Evolutionary conservation across 2,797 vertebrate genomes (phyloP).

Genomic region (Dipus sagitta): DNA sequence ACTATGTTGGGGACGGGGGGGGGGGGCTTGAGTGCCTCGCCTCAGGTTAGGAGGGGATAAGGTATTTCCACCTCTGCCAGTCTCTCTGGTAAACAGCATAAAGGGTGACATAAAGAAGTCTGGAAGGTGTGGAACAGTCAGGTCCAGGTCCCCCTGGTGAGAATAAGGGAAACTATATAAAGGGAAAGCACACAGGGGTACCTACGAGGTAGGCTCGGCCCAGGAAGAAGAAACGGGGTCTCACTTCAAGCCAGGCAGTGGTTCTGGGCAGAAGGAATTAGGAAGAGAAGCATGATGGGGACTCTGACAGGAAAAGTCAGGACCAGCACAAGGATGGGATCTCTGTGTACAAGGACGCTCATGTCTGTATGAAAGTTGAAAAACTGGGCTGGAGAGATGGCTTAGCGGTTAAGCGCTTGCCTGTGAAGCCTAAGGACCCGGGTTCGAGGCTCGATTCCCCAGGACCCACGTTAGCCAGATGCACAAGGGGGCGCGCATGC

Average conservation of each 20-base stretch:
- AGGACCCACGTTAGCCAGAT: too few species aligned
- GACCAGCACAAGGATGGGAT: neutral
- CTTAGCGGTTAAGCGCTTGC: too few species aligned
- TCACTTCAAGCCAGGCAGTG: neutral
- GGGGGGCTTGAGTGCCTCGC: too few species aligned
- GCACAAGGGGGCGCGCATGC: too few species aligned
- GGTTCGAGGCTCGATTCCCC: too few species aligned
- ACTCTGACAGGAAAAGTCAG: neutral
- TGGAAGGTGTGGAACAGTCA: rapidly evolving
- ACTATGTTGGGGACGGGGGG: too few species aligned
- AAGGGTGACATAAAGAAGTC: too few species aligned
- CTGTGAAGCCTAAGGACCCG: too few species aligned
- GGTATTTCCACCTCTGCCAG: neutral
- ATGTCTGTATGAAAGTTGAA: too few species aligned
- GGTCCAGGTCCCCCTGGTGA: neutral
- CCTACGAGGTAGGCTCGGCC: neutral
- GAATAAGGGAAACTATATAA: neutral
- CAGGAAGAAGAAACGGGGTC: too few species aligned
- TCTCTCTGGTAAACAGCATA: neutral
- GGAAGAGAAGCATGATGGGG: rapidly evolving
- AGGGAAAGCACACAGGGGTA: neutral
- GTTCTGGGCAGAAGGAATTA: neutral
- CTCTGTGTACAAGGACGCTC: rapidly evolving
- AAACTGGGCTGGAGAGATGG: too few species aligned
- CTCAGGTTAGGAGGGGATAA: neutral